phyloP scores from a whole-genome alignment of 2,888 invertebrate genomes.

The Caenorhabditis sinica region DNA sequence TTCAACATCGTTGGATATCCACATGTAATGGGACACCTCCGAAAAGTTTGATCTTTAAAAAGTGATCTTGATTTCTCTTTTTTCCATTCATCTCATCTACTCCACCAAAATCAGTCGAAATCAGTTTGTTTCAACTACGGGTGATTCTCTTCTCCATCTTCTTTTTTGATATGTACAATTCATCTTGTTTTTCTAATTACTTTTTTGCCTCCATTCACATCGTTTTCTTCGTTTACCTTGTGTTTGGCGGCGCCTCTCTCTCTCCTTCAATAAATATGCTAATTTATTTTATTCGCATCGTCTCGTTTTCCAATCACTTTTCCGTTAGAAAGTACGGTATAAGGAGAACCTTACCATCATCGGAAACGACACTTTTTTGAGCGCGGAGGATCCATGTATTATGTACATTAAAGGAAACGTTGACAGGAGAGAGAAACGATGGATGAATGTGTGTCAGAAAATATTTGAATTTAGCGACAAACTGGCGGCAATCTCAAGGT shows the following conservation, averaged over 20 bases:
- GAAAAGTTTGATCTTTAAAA: slow-evolving; percentile 59
- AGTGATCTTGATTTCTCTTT: slow-evolving; percentile 10
- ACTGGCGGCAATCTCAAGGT: slow-evolving; percentile 59
- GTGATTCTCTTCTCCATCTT: slow-evolving; percentile 7
- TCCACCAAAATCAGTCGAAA: slow-evolving; percentile 36
- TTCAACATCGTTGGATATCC: slow-evolving; percentile 81
- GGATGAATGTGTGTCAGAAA: slow-evolving; percentile 35
- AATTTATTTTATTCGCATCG: slow-evolving; percentile 57
- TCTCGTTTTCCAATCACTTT: slow-evolving; percentile 56
- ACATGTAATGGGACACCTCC: slow-evolving; percentile 77
- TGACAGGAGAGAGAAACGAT: slow-evolving; percentile 2
- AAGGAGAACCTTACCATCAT: background rate
- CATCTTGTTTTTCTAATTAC: slow-evolving; percentile 45
- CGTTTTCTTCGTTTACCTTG: slow-evolving; percentile 27
- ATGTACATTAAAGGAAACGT: slow-evolving; percentile 30
- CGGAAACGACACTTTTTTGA: slow-evolving; percentile 49
- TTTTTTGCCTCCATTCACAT: slow-evolving; percentile 39
- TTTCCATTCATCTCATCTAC: slow-evolving; percentile 5
- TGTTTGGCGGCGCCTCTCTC: slow-evolving; percentile 5
- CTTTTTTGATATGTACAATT: slow-evolving; percentile 44
- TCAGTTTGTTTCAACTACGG: slow-evolving; percentile 52
- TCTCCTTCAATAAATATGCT: slow-evolving; percentile 60
- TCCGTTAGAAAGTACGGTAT: slow-evolving; percentile 58
- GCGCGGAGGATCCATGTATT: slow-evolving; percentile 16
- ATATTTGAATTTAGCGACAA: slow-evolving; percentile 61